Evolutionary conservation across 2,113 vertebrate species (phyloP), one percentile per base, ranked within the genome.

Genomic region (Romanogobio albipinnatus): DNA sequence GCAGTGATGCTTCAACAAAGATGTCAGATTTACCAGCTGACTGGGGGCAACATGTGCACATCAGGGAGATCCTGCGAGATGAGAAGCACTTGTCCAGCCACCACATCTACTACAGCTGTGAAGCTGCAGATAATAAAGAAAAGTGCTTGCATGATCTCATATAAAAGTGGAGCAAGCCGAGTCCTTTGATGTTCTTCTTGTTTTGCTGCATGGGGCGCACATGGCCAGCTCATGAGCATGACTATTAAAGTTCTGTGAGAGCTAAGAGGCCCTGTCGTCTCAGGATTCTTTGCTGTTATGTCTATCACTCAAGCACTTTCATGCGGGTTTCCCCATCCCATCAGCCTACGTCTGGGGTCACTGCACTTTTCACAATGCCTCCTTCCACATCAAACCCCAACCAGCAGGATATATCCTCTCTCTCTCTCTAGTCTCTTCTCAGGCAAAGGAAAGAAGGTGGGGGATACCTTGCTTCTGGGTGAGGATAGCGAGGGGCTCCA

Each of bases 181-280:
- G 80, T 22, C 26, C 82, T 90, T 90, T 90, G 90, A 91, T 85
- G 85, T 91, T 53, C 64, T 19, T 62, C 29, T 5, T 81, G 82
- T 88, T 81, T 77, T 74, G 78, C 47, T 43, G 70, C 56, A 66
- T 39, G 81, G 85, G 84, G 78, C 76, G 84, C 89, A 90, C 88
- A 89, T 90, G 90, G 84, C 76, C 75, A 33, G 49, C 86, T 83
- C 71, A 87, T 85, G 66, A 81, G 1, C 33, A 73, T 45, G 62
- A 49, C 45, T 75, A 77, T 49, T 76, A 73, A 85, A 75, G 36
- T 74, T 82, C 70, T 62, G 73, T 78, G 66, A 56, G 66, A 82
- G 66, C 29, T 19, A 56, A 85, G 85, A 86, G 82, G 80, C 71
- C 75, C 84, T 82, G 43, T 24, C 71, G 9, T 33, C 64, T 74